A percentile compares a stretch with the other conserved stretches of the same genome.
These are phyloP conservation scores for Serinus canaria DNA, from an alignment of 2,113 vertebrate species.

Conservation along the genomic window DNA sequence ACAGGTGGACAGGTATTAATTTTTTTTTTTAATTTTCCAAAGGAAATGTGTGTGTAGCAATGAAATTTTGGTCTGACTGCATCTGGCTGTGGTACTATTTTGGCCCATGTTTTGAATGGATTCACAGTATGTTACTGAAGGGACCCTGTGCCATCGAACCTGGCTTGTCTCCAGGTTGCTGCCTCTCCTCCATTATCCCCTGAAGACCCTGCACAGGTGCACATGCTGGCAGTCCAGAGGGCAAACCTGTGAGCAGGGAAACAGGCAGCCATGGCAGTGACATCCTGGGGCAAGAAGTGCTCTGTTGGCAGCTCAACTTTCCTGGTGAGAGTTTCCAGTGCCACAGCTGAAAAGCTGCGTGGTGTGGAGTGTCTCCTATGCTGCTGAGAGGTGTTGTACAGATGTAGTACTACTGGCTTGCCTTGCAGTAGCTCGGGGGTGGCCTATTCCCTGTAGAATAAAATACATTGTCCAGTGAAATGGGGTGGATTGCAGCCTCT, in stretches of 20 bases:
- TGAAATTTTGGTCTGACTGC: background rate
- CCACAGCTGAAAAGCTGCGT: background rate
- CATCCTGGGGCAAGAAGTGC: background rate
- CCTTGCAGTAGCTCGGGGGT: background rate
- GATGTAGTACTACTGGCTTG: background rate
- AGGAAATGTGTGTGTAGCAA: background rate
- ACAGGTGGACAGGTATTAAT: background rate
- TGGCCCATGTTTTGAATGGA: background rate
- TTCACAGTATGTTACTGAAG: background rate
- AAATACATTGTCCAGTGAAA: background rate
- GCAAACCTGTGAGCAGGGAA: background rate
- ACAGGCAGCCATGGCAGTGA: background rate
- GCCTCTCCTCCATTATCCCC: background rate
- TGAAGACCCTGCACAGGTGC: background rate
- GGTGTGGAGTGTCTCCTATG: rapidly evolving
- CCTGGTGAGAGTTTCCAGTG: background rate
- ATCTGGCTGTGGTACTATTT: background rate
- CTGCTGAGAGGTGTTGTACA: background rate
- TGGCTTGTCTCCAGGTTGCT: background rate
- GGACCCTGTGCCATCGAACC: background rate
- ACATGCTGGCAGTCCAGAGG: background rate
- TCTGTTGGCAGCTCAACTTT: background rate
- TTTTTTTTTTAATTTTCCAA: background rate
- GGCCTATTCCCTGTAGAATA: background rate
- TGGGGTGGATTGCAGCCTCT: background rate